Conservation (phyloP, 2,113 vertebrate species). For the Smithornis capensis region DNA sequence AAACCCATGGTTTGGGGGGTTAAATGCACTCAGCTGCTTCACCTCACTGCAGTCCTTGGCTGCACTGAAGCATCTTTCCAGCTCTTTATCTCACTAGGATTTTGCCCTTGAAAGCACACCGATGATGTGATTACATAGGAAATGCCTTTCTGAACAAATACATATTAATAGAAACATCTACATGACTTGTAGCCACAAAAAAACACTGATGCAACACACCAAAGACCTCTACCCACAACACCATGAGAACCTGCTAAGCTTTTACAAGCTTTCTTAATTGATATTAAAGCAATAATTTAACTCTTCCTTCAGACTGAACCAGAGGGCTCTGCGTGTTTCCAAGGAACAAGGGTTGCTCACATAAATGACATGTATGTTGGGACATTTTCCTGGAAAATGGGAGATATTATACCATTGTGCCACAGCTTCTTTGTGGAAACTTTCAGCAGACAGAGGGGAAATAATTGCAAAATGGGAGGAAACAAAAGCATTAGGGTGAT, state of each 20-base stretch:
- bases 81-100: not conserved
- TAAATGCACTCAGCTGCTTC: not conserved
- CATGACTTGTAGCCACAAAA: not conserved
- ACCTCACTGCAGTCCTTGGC: not conserved
- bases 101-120: not conserved
- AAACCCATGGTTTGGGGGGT: accelerated
- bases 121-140: conserved; percentile 8
- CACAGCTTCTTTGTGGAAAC: not conserved
- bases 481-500: not conserved
- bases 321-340: not conserved
- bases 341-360: not conserved
- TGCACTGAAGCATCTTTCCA: not conserved
- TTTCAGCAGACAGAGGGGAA: not conserved
- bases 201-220: accelerated
- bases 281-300: not conserved
- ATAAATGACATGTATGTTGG: accelerated
- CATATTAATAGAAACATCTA: not conserved
- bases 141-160: conserved; percentile 15
- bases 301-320: not conserved
- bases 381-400: not conserved
- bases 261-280: not conserved
- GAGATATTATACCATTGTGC: not conserved
- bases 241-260: not conserved
- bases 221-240: not conserved
- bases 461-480: not conserved